Evolutionary conservation across 2,113 vertebrate genomes (phyloP).

Genomic region (Litocranius walleri): DNA sequence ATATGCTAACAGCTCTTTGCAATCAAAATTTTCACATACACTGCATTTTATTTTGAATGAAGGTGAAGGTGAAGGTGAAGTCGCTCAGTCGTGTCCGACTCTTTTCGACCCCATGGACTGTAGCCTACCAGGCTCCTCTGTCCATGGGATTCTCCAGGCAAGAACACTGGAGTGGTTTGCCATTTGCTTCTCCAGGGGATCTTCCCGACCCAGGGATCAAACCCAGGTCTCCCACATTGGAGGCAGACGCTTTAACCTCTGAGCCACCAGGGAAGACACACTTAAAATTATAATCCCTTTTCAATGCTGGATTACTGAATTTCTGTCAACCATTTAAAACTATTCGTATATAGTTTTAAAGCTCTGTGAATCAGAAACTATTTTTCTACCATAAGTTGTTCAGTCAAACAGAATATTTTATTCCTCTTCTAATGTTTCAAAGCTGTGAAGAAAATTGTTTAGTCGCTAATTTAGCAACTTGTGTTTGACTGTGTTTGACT

Average conservation of each 20-base stretch:
- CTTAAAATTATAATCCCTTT: background rate
- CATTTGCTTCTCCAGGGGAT: background rate
- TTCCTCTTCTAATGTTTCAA: background rate
- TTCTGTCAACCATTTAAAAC: conserved; percentile 26
- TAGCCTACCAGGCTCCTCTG: background rate
- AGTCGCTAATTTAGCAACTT: background rate
- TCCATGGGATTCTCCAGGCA: background rate
- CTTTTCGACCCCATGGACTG: too few species aligned
- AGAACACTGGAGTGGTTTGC: background rate
- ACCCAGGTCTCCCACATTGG: too few species aligned
- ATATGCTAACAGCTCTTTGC: background rate
- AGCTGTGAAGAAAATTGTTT: background rate
- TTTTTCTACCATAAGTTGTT: background rate
- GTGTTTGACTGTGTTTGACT: background rate
- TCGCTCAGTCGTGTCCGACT: too few species aligned
- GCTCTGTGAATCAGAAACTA: background rate
- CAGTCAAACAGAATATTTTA: background rate
- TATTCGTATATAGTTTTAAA: background rate
- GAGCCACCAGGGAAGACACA: too few species aligned
- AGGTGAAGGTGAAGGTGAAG: too few species aligned
- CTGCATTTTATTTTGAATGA: background rate
- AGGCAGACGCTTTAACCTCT: too few species aligned
- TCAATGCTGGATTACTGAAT: background rate
- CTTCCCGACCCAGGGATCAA: background rate
- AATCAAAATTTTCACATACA: background rate